A percentile compares a stretch with the other conserved stretches of the same genome.
phyloP scores from a whole-genome alignment of 2,113 vertebrate genomes.

The Cyphomyrus plagiostoma region DNA sequence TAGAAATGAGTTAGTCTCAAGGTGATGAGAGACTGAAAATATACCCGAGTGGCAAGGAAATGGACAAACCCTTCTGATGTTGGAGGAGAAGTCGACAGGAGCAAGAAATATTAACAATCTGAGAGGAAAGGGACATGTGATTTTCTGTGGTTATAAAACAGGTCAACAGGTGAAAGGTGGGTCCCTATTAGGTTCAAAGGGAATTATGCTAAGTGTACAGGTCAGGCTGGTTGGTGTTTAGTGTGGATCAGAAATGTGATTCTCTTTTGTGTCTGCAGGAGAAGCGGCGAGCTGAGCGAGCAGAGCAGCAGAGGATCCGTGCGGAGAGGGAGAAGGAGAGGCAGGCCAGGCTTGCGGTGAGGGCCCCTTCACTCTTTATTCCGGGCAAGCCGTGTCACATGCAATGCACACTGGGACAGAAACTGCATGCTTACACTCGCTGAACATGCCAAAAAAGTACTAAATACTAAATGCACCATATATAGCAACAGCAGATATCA shows the following conservation, averaged over 20 bases:
- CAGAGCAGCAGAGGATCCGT: constrained; percentile 60
- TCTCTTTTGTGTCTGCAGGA: constrained; percentile 40
- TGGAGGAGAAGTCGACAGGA: too few relatives aligned
- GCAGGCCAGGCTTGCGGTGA: constrained; percentile 56
- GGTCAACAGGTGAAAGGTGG: neutral
- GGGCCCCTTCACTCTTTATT: neutral
- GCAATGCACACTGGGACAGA: neutral
- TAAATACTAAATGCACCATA: neutral
- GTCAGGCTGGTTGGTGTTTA: neutral
- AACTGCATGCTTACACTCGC: neutral
- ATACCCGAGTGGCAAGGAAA: too few relatives aligned
- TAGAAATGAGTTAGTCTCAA: too few relatives aligned
- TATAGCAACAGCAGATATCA: neutral
- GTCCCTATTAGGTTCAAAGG: neutral
- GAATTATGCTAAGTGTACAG: neutral
- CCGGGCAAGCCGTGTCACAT: neutral
- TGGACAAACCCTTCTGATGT: too few relatives aligned
- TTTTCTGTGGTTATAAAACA: neutral
- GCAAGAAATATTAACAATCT: too few relatives aligned
- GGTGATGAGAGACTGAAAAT: too few relatives aligned
- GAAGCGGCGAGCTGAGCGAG: constrained; percentile 56
- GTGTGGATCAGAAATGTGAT: neutral
- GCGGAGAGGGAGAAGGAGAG: constrained; percentile 58
- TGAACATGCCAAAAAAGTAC: neutral
- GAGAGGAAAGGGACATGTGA: too few relatives aligned